Evolutionary conservation across 1,140 invertebrate species (phyloP).

Genomic region (Leucophenga varia): DNA sequence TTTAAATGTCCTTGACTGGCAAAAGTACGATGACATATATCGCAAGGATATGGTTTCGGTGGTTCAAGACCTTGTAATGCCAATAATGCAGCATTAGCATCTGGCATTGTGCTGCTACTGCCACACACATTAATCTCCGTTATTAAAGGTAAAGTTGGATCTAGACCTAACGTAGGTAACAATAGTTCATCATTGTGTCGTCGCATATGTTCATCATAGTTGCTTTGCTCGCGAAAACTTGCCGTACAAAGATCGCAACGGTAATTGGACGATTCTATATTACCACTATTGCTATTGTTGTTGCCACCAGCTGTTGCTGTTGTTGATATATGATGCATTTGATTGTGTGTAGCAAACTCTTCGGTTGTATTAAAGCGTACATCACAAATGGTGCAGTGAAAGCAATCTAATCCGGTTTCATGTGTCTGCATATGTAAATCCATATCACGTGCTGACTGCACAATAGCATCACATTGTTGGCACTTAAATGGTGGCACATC

Average conservation of each 20-base stretch:
- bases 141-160: conserved; percentile 6
- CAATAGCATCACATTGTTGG: conserved; percentile 38
- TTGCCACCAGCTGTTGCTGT: no score
- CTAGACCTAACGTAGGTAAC: conserved; percentile 36
- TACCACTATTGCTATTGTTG: no score
- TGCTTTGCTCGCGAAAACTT: conserved; percentile 47
- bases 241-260: conserved; percentile 49
- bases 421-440: conserved; percentile 42
- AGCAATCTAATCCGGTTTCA: conserved; percentile 34
- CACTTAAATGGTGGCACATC: conserved; percentile 51
- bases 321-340: no score
- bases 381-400: conserved; percentile 38
- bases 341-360: conserved; percentile 44
- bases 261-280: conserved; percentile 31
- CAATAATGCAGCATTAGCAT: no score
- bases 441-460: conserved; percentile 42
- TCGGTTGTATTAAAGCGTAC: conserved; percentile 36
- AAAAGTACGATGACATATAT: conserved; percentile 39
- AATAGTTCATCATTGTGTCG: conserved; percentile 48
- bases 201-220: conserved; percentile 48
- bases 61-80: conserved; percentile 9
- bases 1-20: conserved; percentile 35
- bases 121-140: no score
- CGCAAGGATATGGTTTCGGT: conserved; percentile 32
- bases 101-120: no score